A percentile compares a stretch with the other conserved stretches of the same genome.
Evolutionary conservation across 2,797 vertebrate genomes (phyloP).

Genomic region (Schizopygopsis malacanthus): DNA sequence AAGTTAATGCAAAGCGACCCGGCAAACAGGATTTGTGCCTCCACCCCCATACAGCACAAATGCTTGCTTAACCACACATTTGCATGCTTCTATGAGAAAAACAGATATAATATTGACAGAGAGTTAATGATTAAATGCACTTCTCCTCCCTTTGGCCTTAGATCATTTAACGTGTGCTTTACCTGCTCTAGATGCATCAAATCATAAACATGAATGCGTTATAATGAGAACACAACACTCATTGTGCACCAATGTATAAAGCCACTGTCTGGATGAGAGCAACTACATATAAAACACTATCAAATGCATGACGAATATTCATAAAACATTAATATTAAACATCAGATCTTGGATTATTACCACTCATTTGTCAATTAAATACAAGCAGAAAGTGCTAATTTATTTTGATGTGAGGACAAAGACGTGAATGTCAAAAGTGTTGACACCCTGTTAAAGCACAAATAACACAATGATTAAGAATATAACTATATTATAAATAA

Average conservation of each 20-base stretch:
- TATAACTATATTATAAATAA: background rate
- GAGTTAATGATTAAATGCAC: slow-evolving; percentile 11
- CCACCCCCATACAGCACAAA: background rate
- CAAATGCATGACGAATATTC: background rate
- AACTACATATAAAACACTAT: background rate
- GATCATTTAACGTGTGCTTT: background rate
- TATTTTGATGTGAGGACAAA: too few species aligned
- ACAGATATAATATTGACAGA: background rate
- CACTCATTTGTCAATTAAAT: background rate
- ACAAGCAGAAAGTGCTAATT: background rate
- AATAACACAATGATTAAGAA: background rate
- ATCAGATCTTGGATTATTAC: background rate
- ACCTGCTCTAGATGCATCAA: background rate
- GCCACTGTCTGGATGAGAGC: background rate
- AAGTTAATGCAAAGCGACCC: background rate
- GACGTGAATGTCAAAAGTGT: too few species aligned
- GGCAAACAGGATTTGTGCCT: background rate
- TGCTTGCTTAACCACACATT: slow-evolving; percentile 1
- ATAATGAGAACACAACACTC: too few species aligned
- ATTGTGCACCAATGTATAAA: background rate
- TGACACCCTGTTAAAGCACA: too few species aligned
- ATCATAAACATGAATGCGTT: too few species aligned
- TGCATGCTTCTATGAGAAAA: background rate
- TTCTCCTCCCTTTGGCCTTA: background rate
- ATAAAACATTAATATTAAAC: background rate